Conservation (phyloP, 1,140 invertebrate species). For the Phymastichus coffea region DNA sequence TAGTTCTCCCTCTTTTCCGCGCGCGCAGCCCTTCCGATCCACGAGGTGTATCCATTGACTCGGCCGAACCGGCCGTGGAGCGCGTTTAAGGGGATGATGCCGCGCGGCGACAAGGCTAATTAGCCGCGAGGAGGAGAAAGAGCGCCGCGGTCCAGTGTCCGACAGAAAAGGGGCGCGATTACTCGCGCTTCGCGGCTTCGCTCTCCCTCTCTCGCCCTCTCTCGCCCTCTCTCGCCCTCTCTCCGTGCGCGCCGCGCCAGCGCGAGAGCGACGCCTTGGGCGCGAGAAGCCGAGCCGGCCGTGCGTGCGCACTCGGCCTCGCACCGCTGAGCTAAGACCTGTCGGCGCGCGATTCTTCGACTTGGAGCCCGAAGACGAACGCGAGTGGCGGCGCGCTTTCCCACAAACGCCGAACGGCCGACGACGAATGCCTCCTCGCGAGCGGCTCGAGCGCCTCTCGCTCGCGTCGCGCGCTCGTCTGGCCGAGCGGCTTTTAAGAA, state of each 20-base stretch:
- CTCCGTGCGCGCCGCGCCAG: too few species aligned
- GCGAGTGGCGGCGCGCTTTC: too few species aligned
- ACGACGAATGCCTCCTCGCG: neutral
- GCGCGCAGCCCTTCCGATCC: too few species aligned
- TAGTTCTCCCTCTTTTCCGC: neutral
- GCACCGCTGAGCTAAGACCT: too few species aligned
- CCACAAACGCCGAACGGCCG: too few species aligned
- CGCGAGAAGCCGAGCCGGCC: too few species aligned
- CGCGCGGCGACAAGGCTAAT: conserved; percentile 34
- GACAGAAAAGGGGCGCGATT: conserved; percentile 25
- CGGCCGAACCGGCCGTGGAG: conserved; percentile 33
- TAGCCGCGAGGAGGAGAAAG: conserved; percentile 30
- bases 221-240: too few species aligned
- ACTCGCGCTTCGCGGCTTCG: conserved; percentile 6
- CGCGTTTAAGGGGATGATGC: conserved; percentile 44
- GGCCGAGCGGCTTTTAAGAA: conserved; percentile 11
- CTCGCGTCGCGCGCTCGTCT: neutral
- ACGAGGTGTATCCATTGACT: conserved; percentile 39
- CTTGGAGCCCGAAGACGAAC: too few species aligned
- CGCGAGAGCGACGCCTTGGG: neutral
- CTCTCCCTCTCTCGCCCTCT: too few species aligned
- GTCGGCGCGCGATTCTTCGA: too few species aligned
- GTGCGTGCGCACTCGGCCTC: too few species aligned
- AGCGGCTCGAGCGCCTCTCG: neutral
- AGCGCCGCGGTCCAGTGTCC: conserved; percentile 24